These are phyloP conservation scores for Loris lydekkerianus DNA, from an alignment of 2,797 vertebrate genomes.

Conservation along the genomic window DNA sequence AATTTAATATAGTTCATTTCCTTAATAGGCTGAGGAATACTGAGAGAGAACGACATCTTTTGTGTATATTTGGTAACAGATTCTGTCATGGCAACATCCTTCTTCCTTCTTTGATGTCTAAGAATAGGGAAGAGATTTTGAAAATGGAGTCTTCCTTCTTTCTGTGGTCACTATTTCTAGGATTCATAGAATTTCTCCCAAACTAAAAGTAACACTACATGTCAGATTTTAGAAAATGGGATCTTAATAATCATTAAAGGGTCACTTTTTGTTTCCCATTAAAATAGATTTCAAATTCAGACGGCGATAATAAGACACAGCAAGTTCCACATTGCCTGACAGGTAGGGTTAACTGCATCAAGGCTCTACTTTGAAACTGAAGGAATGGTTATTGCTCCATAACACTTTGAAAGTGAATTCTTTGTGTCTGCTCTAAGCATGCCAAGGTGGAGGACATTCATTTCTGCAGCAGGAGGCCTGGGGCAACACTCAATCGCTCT, in stretches of 20 bases:
- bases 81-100: background rate
- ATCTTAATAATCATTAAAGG: slow-evolving; percentile 13
- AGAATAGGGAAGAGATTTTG: slow-evolving; percentile 35
- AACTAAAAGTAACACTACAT: background rate
- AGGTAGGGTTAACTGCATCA: background rate
- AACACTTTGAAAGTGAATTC: slow-evolving; percentile 57
- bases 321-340: background rate
- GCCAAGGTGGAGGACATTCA: slow-evolving; percentile 62
- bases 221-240: slow-evolving; percentile 45
- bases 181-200: background rate
- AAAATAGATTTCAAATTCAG: slow-evolving; percentile 32
- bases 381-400: background rate
- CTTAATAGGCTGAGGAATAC: background rate
- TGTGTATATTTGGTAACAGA: background rate
- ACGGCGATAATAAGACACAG: background rate
- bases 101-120: slow-evolving; percentile 43
- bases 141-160: slow-evolving; percentile 29
- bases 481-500: background rate
- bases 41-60: background rate
- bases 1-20: slow-evolving; percentile 46
- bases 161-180: background rate
- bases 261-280: slow-evolving; percentile 29
- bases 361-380: background rate
- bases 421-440: slow-evolving; percentile 29
- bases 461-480: slow-evolving; percentile 56